Base-by-base conservation (phyloP, 1,140 invertebrate species). In the Oedothorax gibbosus region DNA sequence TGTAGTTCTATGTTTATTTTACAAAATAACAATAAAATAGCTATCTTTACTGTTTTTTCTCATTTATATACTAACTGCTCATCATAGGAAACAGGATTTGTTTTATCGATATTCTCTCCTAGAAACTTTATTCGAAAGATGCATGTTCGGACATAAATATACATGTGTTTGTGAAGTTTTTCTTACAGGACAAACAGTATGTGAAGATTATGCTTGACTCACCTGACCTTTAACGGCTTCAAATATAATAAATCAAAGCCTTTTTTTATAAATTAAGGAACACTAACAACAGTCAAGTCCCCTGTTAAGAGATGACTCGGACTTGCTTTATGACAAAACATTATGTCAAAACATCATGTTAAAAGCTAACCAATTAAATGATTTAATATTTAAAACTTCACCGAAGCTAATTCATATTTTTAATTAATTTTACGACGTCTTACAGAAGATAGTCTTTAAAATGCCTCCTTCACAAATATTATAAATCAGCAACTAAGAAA, bases 241-340 rank as follows among this genome's bases (percentile, higher is more conserved):
- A 15, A 73, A 85, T n/a, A 85, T 85, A 78, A 85, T 77, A 85
- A 77, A 85, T 62, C 75, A 62, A 77, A 78, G 78, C 73, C 73
- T 51, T 85, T 64, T 62, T 72, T 85, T 85, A 72, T 85, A 85
- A 85, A 85, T 85, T 85, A 85, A 85, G 65, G 83, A 85, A 85
- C 83, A 85, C 83, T 78, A n/a, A 68, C 54, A 85, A 60, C 83
- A 85, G 83, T 77, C 83, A 78, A 72, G 54, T 68, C 35, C 66
- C 75, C 77, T 64, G 83, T 85, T 85, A 83, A 85, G 75, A 68
- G 15, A 64, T 78, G 83, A 85, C 83, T 85, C 54, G 69, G 56
- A 65, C 83, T 35, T 84, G 75, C 83, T 85, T 85, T 85, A 78
- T 78, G 75, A 85, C 66, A 85, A 77, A 79, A 78, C 65, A 72